Percentiles rank a stretch among this genome's conserved stretches.
Conservation (phyloP, 2,888 invertebrate species). For the Leucozona laternaria region DNA sequence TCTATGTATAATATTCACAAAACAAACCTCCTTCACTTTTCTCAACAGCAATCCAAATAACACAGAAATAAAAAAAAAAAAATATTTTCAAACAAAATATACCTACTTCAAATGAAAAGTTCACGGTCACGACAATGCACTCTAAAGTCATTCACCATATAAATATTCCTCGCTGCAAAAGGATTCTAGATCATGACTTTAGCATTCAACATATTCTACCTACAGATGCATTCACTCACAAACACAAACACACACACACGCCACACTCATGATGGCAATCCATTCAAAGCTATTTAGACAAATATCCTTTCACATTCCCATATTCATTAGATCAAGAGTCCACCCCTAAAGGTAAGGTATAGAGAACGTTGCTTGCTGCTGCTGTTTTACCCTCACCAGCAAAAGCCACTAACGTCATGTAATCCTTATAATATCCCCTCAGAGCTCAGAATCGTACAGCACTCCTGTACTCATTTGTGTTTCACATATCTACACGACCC, state of each 20-base stretch:
- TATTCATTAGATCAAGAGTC: constrained; percentile 53
- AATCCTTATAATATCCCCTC: constrained; percentile 43
- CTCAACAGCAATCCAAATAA: constrained; percentile 15
- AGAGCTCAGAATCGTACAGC: constrained; percentile 9
- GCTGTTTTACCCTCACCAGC: constrained; percentile 12
- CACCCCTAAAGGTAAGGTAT: no score
- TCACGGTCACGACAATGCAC: constrained; percentile 54
- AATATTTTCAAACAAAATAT: constrained; percentile 19
- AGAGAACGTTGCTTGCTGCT: neutral
- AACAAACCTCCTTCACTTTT: neutral
- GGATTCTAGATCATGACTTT: constrained; percentile 28
- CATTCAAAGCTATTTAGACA: constrained; percentile 55
- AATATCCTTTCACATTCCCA: constrained; percentile 52
- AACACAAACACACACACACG: neutral
- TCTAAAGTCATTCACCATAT: constrained; percentile 42
- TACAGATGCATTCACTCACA: no score
- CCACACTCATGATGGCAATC: no score
- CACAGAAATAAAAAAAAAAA: neutral
- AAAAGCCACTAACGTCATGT: constrained; percentile 34
- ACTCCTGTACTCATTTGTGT: constrained; percentile 45
- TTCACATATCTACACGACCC: constrained; percentile 40
- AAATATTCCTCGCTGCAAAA: constrained; percentile 18
- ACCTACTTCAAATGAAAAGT: constrained; percentile 41
- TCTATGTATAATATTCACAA: constrained; percentile 4
- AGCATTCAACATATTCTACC: constrained; percentile 8